These are phyloP conservation scores for Coelopa pilipes DNA, from an alignment of 2,888 invertebrate genomes.

Conservation along the genomic window DNA sequence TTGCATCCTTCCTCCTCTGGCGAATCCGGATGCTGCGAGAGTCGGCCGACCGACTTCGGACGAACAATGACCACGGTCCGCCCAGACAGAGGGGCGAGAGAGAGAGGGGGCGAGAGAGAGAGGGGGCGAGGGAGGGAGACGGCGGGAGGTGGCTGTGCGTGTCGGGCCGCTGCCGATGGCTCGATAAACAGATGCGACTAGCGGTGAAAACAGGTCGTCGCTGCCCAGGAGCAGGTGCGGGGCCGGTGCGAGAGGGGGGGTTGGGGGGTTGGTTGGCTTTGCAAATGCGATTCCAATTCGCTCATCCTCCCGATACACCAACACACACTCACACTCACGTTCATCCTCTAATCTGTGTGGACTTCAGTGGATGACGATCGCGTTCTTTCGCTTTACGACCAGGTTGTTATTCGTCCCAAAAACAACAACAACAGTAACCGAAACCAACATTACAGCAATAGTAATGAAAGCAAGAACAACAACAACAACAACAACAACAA, in stretches of 20 bases:
- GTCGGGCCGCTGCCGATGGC: background rate
- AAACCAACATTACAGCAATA: background rate
- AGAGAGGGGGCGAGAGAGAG: background rate
- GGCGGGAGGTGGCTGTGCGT: background rate
- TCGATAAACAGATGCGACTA: background rate
- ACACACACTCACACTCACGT: too few relatives aligned
- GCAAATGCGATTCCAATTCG: too few relatives aligned
- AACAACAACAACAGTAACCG: constrained; percentile 7
- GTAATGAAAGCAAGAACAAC: too few relatives aligned
- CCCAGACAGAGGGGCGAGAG: background rate
- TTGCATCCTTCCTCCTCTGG: constrained; percentile 5
- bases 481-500: too few relatives aligned
- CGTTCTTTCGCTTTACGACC: background rate
- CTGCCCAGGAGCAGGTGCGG: background rate
- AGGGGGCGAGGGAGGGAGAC: too few relatives aligned
- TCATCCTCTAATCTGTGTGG: background rate
- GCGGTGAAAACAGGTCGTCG: constrained; percentile 3
- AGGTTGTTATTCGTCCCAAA: background rate
- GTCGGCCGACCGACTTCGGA: constrained; percentile 3
- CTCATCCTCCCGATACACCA: too few relatives aligned
- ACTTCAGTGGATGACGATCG: background rate
- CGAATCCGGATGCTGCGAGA: constrained; percentile 16
- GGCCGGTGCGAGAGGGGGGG: background rate
- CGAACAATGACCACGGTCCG: too few relatives aligned
- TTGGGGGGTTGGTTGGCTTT: too few relatives aligned